phyloP scores from a whole-genome alignment of 2,888 invertebrate species.

The Kuschelorhynchus macadamiae region DNA sequence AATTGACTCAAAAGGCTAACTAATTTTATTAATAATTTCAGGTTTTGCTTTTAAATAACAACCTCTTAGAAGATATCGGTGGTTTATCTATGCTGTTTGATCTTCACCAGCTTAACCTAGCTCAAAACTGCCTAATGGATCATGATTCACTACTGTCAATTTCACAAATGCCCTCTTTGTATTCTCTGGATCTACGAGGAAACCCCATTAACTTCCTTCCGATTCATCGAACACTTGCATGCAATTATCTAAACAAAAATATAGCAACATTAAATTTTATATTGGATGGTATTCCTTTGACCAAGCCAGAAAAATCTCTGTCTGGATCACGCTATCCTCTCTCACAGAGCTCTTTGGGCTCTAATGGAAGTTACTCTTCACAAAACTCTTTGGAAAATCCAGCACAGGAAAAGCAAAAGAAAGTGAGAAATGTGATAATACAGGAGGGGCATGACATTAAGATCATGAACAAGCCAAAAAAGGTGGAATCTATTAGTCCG shows the following conservation, averaged over 20 bases:
- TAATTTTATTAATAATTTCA: too few relatives aligned
- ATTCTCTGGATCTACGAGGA: conserved; percentile 72
- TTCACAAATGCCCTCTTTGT: conserved; percentile 71
- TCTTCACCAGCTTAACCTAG: conserved; percentile 74
- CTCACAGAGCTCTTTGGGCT: conserved; percentile 38
- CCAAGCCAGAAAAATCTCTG: conserved; percentile 71
- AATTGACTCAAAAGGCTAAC: too few relatives aligned
- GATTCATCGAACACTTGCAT: conserved; percentile 72
- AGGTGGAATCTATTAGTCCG: conserved; percentile 47
- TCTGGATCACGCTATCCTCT: conserved; percentile 67
- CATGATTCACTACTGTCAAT: conserved; percentile 73
- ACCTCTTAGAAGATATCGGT: conserved; percentile 75
- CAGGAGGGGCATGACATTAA: conserved; percentile 63
- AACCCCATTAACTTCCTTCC: conserved; percentile 77
- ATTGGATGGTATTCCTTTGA: conserved; percentile 71
- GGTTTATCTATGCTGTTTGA: conserved; percentile 72
- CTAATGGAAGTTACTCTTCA: conserved; percentile 45
- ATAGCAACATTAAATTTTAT: conserved; percentile 71
- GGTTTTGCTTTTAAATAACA: conserved; percentile 74
- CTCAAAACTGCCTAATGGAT: conserved; percentile 75
- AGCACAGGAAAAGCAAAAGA: conserved; percentile 60
- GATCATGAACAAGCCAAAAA: conserved; percentile 63
- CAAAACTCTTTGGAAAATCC: conserved; percentile 47
- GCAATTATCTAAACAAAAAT: conserved; percentile 73
- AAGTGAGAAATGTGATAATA: conserved; percentile 68